Percentiles rank a stretch among this genome's conserved stretches.
These are phyloP conservation scores for Chlorops oryzae DNA, from an alignment of 1,140 invertebrate species.

Conservation along the genomic window DNA sequence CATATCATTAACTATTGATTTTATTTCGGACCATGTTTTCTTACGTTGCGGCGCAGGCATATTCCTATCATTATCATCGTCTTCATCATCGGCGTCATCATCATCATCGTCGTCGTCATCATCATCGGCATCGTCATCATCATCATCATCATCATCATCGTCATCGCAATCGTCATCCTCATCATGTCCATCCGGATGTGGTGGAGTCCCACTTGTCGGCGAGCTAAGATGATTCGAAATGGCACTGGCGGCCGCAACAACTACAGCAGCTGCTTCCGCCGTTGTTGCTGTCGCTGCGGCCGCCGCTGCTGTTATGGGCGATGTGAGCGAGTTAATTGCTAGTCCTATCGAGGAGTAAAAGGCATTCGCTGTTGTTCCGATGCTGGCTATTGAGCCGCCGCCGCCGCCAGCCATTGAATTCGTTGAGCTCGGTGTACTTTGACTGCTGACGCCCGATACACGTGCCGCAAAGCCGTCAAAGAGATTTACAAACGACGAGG, in stretches of 20 bases:
- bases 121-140: slow-evolving; percentile 37
- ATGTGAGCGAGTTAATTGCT: slow-evolving; percentile 41
- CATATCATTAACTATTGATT: slow-evolving; percentile 73
- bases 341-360: slow-evolving; percentile 43
- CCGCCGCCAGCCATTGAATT: slow-evolving; percentile 21
- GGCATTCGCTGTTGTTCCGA: slow-evolving; percentile 42
- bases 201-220: slow-evolving; percentile 39
- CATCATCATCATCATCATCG: slow-evolving; percentile 28
- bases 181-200: slow-evolving; percentile 25
- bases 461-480: slow-evolving; percentile 39
- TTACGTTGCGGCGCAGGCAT: slow-evolving; percentile 39
- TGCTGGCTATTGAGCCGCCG: slow-evolving; percentile 32
- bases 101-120: slow-evolving; percentile 28
- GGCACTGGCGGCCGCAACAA: slow-evolving; percentile 38
- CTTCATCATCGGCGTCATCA: slow-evolving; percentile 31
- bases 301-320: slow-evolving; percentile 37
- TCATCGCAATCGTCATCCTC: slow-evolving; percentile 32
- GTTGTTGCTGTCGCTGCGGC: slow-evolving; percentile 40
- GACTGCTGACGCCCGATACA: slow-evolving; percentile 24
- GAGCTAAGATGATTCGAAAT: slow-evolving; percentile 44
- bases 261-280: slow-evolving; percentile 36
- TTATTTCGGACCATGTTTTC: slow-evolving; percentile 72
- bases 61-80: slow-evolving; percentile 35
- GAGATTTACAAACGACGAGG: slow-evolving; percentile 39
- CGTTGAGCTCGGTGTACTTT: slow-evolving; percentile 38